Base-by-base conservation (phyloP, 2,888 invertebrate genomes). In the Falcaria lacertinaria region DNA sequence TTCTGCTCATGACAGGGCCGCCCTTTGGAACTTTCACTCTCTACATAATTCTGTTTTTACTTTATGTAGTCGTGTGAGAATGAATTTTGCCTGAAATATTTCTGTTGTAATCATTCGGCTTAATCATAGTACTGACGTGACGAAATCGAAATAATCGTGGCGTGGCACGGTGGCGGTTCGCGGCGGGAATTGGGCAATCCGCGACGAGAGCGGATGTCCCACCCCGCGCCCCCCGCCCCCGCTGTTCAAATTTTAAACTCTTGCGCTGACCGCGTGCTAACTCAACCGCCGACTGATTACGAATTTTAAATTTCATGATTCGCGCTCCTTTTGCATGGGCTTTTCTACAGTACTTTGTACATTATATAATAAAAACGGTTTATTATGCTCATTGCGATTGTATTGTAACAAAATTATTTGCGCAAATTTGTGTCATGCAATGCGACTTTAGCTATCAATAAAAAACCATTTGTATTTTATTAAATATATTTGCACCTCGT, bases 111-210 rank as follows among this genome's bases (percentile, higher is more conserved):
- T 68, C 62, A 63, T 69, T 70, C 51, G 58, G 64, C 68, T 81
- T 70, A 79, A 75, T 83, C 75, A 79, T 70, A 65, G 75, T 68
- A 69, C 63, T 48, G 60, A 66, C 60, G 74, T 86, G 80, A 82
- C 70, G 85, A 80, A 78, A 80, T 75, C 53, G 66, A 69, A 80
- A 80, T 74, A 69, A 74, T 72, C 68, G 70, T 61, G 75, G 69
- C 63, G 66, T 67, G 65, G 63, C 60, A 57, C 59, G 69, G 37
- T 22, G 25, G 28, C 28, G 25, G 15, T 54, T 60, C 59, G 64
- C 60, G 72, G 71, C 71, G 73, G 74, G 80, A 80, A 83, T 87
- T 87, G 81, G 80, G 85, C 81, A 86, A 87, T 80, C 73, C 69
- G 74, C 80, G 59, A 72, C 70, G 69, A 74, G 69, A 74, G 64